Base-by-base conservation (phyloP, 2,797 vertebrate species). In the Sebastes iracundus region DNA sequence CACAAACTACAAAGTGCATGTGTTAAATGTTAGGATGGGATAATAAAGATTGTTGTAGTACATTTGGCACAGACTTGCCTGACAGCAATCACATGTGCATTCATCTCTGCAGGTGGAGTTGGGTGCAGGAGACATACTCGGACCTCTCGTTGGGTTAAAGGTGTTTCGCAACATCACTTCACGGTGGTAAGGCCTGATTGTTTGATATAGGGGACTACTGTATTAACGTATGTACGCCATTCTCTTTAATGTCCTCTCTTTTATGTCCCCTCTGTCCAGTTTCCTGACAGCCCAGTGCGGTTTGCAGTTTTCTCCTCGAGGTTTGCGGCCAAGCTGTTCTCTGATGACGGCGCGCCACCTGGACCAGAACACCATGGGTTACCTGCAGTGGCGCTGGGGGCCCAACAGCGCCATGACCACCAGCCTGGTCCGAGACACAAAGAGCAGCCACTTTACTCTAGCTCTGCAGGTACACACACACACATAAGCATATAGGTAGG, bases 311-410 rank as follows among this genome's bases (percentile, higher is more conserved):
- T 98, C 98, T 0, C 97, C 98, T 23, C 97, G 97, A 0, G 98
- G 98, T 1, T 60, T 97, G 77, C 95, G 97, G 13, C 98, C 98
- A 0, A 98, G 96, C 83, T 96, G 98, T 52, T 98, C 97, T 66
- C 95, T 97, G 0, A 97, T 99, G 90, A 92, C 98, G 7, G 98
- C 98, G 0, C 97, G 98, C 5, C 97, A 99, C 93, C 96, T 99
- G 35, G 98, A 99, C 94, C 97, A 97, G 95, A 98, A 99, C 95
- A 99, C 98, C 0, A 97, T 99, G 96, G 98, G 98, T 2, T 99
- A 99, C 87, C 78, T 99, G 67, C 98, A 99, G 94, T 99, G 98
- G 98, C 96, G 98, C 0, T 98, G 98, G 97, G 98, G 98, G 5
- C 95, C 96, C 87, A 97, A 97, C 94, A 99, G 98, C 0, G 97